A percentile compares a stretch with the other conserved stretches of the same genome.
These are phyloP conservation scores for Conchocele bisecta DNA, from an alignment of 2,888 invertebrate species.

Conservation along the genomic window DNA sequence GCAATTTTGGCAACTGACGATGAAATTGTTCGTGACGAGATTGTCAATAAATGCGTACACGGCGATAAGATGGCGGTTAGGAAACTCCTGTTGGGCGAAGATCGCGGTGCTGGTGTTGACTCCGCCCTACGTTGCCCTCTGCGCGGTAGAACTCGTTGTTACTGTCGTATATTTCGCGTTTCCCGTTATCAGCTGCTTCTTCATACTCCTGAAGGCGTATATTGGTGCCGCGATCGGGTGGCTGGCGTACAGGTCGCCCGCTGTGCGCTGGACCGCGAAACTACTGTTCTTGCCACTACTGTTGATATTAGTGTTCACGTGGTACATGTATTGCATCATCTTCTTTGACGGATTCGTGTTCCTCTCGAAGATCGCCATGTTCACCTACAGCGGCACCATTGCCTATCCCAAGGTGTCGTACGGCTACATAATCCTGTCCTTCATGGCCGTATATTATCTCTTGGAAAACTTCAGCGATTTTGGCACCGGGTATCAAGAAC, in stretches of 20 bases:
- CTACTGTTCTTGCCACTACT: conserved; percentile 9
- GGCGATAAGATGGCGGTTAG: neutral
- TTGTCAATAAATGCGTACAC: neutral
- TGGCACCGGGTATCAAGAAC: conserved; percentile 22
- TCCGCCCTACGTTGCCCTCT: conserved; percentile 18
- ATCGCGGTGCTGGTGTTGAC: neutral
- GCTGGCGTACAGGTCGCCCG: neutral
- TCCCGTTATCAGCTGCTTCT: conserved; percentile 32
- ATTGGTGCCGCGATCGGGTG: neutral
- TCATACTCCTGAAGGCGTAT: conserved; percentile 31
- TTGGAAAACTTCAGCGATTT: conserved; percentile 32
- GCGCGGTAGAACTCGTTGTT: conserved; percentile 17
- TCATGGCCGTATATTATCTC: conserved; percentile 46
- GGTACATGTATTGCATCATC: conserved; percentile 46
- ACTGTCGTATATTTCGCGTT: conserved; percentile 24
- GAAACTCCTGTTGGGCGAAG: neutral
- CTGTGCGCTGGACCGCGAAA: neutral
- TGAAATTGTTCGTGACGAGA: conserved; percentile 10
- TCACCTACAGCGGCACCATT: conserved; percentile 42
- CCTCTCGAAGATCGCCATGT: conserved; percentile 40
- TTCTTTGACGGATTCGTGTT: conserved; percentile 51
- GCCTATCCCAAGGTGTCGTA: conserved; percentile 43
- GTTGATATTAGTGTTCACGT: conserved; percentile 5
- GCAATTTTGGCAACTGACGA: conserved; percentile 28
- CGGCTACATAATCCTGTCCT: conserved; percentile 34